Base-by-base conservation (phyloP, 2,113 vertebrate species). In the Dissostichus mawsoni region DNA sequence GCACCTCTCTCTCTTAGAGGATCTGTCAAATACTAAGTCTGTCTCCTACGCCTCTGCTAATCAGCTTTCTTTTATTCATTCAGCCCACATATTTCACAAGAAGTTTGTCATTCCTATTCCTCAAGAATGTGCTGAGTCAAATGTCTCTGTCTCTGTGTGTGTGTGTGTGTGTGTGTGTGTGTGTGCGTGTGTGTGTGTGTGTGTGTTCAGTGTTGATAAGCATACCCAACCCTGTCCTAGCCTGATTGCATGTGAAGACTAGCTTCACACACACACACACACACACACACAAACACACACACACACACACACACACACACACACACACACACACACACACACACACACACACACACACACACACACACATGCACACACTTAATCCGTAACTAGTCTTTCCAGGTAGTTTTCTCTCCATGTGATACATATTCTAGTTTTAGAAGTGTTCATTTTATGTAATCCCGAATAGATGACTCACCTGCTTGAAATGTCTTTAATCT, bases 91-190 rank as follows among this genome's bases (percentile, higher is more conserved):
- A 51, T 75, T 84, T 77, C 51, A 47, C 8, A 10, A 64, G 41
- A 81, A 11, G 66, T 69, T 76, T 83, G 83, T 78, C 85, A 76
- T 87, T 90, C 69, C 41, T 83, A 20, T 84, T 85, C 36, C 85
- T 65, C 56, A 84, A 86, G 78, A 87, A 88, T 85, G 74, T 85
- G 81, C 82, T 65, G 75, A 90, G 81, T 92, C 84, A 80, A 78
- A 59, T 36, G 36, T 36, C 25, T 78, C 56, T 69, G 51, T 72
- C 73, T 74, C 63, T 71, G 59, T 79, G 53, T 80, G 78, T 55
- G 20, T 74, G 70, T 73, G 71, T 71, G 52, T 76, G 56, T 16
- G 58, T 78, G 58, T 71, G 3, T 17, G 65, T 81, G 72, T 76
- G 80, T 68, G 23, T 73, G 74, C 71, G 55, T 57, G 53, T 25